These are phyloP conservation scores for Ypsolopha sequella DNA, from an alignment of 2,888 invertebrate genomes.

Conservation along the genomic window DNA sequence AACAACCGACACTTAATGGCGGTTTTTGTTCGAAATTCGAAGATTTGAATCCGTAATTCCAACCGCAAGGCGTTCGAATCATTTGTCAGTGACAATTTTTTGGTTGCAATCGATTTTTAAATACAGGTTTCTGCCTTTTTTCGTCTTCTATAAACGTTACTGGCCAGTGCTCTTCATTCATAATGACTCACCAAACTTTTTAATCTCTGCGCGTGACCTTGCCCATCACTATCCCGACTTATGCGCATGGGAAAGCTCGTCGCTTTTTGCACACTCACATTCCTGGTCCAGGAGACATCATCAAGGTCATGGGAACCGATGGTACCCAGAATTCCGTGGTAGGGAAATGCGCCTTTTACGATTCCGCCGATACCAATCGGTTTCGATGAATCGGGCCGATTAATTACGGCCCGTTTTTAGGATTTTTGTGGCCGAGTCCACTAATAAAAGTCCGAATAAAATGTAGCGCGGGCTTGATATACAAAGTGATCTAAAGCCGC, in stretches of 20 bases:
- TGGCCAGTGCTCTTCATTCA: too few species aligned
- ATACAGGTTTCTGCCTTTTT: slow-evolving; percentile 54
- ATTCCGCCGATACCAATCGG: slow-evolving; percentile 50
- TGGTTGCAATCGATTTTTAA: slow-evolving; percentile 70
- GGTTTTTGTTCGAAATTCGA: slow-evolving; percentile 66
- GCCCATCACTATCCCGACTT: slow-evolving; percentile 32
- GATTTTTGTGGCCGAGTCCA: slow-evolving; percentile 20
- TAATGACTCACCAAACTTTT: too few species aligned
- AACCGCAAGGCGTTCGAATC: slow-evolving; percentile 68
- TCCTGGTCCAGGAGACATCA: slow-evolving; percentile 30
- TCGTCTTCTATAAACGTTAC: background rate
- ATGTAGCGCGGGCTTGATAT: too few species aligned
- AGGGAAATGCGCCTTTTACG: slow-evolving; percentile 55
- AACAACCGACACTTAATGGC: slow-evolving; percentile 61
- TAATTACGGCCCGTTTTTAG: slow-evolving; percentile 41
- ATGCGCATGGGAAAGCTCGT: slow-evolving; percentile 61
- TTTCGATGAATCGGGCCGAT: slow-evolving; percentile 46
- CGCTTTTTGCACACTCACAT: slow-evolving; percentile 56
- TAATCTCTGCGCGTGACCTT: slow-evolving; percentile 15
- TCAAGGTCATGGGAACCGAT: slow-evolving; percentile 64
- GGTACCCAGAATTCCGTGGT: slow-evolving; percentile 36
- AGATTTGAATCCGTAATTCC: slow-evolving; percentile 70
- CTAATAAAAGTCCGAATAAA: too few species aligned
- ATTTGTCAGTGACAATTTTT: slow-evolving; percentile 72
- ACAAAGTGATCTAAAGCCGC: too few species aligned